These are phyloP conservation scores for Drosophila eugracilis DNA, from an alignment of 1,140 invertebrate species.

Conservation along the genomic window DNA sequence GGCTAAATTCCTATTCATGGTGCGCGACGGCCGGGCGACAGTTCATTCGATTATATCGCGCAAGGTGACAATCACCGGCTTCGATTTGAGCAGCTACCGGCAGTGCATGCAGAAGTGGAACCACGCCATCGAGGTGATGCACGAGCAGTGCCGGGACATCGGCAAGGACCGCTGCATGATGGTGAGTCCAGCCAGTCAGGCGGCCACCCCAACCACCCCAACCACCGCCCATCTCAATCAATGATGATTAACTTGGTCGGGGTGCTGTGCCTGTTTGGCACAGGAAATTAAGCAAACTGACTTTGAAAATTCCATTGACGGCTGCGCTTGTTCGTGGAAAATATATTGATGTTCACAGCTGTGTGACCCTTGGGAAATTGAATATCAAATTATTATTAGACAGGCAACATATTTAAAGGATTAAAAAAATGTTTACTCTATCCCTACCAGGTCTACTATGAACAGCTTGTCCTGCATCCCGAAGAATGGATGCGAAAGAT, in stretches of 20 bases:
- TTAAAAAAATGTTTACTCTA: not conserved
- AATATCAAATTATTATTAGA: not conserved
- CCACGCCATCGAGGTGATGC: slow-evolving; percentile 96
- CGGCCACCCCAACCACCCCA: not conserved
- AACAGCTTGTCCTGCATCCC: slow-evolving; percentile 98
- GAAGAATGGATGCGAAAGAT: slow-evolving; percentile 95
- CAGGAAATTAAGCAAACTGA: slow-evolving; percentile 28
- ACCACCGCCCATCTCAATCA: slow-evolving; percentile 18
- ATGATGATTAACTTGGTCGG: slow-evolving; percentile 25
- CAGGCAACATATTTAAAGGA: not conserved
- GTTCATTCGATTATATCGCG: slow-evolving; percentile 99
- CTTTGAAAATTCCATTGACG: slow-evolving; percentile 8
- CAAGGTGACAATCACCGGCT: slow-evolving; percentile 99
- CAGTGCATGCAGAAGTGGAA: slow-evolving; percentile 99
- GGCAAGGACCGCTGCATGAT: slow-evolving; percentile 94
- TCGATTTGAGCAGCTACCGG: slow-evolving; percentile 96
- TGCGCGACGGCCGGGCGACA: slow-evolving; percentile 98
- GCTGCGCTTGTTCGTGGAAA: not conserved
- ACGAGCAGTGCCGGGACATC: slow-evolving; percentile 95
- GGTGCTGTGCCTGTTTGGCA: slow-evolving; percentile 1
- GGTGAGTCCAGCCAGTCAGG: slow-evolving; percentile 79
- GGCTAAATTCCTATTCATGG: slow-evolving; percentile 99
- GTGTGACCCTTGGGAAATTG: not conserved
- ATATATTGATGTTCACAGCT: not conserved
- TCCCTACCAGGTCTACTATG: slow-evolving; percentile 91